Evolutionary conservation across 2,113 vertebrate genomes (phyloP).

Genomic region (zebrafish (Danio rerio)): DNA sequence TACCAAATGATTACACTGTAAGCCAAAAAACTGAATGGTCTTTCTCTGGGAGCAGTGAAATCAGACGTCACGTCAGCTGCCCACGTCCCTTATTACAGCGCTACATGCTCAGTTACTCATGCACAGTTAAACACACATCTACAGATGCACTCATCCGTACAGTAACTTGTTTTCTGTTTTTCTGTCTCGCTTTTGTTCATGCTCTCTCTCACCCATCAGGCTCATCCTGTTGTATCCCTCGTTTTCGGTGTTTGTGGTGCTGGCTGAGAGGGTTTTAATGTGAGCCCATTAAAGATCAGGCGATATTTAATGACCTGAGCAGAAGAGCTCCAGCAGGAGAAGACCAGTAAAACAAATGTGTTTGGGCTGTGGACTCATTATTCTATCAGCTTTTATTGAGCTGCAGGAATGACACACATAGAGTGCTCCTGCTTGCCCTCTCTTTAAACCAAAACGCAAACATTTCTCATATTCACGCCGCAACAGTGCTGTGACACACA

Average conservation of each 20-base stretch:
- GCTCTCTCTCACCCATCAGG: slow-evolving; percentile 17
- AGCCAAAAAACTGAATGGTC: not conserved
- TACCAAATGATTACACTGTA: not conserved
- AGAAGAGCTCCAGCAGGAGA: slow-evolving; percentile 6
- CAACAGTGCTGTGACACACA: not conserved
- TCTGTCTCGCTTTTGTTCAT: slow-evolving; percentile 6
- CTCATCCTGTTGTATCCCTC: not conserved
- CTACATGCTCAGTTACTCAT: slow-evolving; percentile 21
- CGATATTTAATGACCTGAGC: slow-evolving; percentile 45
- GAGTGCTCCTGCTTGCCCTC: not conserved
- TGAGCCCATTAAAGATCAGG: slow-evolving; percentile 2
- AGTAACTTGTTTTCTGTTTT: slow-evolving; percentile 33
- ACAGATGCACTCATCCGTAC: not conserved
- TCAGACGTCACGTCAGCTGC: not conserved
- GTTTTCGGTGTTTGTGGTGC: slow-evolving; percentile 15
- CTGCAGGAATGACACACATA: not conserved
- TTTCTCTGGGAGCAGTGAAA: not conserved
- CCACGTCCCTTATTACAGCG: not conserved
- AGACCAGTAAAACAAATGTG: slow-evolving; percentile 44
- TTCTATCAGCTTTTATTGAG: slow-evolving; percentile 38
- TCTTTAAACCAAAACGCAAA: not conserved
- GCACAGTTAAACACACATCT: slow-evolving; percentile 25
- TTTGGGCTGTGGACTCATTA: slow-evolving; percentile 37
- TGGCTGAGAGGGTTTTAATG: slow-evolving; percentile 32
- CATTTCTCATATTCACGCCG: not conserved